Base-by-base conservation (phyloP, 2,113 vertebrate species). In the Melanocharis versteri region DNA sequence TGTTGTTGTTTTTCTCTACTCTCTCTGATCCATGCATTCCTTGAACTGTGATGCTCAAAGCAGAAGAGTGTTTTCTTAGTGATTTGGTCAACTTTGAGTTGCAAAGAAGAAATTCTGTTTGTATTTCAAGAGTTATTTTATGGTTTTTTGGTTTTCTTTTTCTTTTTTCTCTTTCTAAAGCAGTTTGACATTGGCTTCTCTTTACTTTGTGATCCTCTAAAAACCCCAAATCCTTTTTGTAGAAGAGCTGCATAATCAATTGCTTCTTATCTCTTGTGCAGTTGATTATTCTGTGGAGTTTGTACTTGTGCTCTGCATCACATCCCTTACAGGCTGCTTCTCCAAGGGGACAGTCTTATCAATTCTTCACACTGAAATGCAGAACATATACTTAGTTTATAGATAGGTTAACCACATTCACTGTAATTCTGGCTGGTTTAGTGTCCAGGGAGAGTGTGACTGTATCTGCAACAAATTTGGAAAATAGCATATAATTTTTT, bases 31-130 rank as follows among this genome's bases (percentile, higher is more conserved):
- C 31, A 27, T 26, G 11, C 11, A 28, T 47, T 79, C 73, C 61
- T 94, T 97, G 78, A 89, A 85, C 53, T 72, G 54, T n/a, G 40
- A 37, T 83, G 27, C 35, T 91, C 73, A 84, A 96, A 96, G 64
- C 11, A 84, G 78, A 91, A 48, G 18, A 50, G 15, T 9, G 3
- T 42, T 90, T 87, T 94, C 58, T 77, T 42, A 68, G 61, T 23
- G 44, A 62, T 94, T 78, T 88, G 45, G 28, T 88, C 66, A 82
- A 27, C 88, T 95, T 82, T 79, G 78, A 56, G 47, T 47, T 72
- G 48, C 61, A 64, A 93, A 89, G 23, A 65, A 71, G 15, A 61
- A 79, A 51, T 79, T 93, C 47, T 93, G 10, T 89, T 87, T 87
- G 37, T 48, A 51, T 89, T 90, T 95, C 65, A 51, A 44, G 31